Base-by-base conservation (phyloP, 2,797 vertebrate species). In the Centropyge bicolor region DNA sequence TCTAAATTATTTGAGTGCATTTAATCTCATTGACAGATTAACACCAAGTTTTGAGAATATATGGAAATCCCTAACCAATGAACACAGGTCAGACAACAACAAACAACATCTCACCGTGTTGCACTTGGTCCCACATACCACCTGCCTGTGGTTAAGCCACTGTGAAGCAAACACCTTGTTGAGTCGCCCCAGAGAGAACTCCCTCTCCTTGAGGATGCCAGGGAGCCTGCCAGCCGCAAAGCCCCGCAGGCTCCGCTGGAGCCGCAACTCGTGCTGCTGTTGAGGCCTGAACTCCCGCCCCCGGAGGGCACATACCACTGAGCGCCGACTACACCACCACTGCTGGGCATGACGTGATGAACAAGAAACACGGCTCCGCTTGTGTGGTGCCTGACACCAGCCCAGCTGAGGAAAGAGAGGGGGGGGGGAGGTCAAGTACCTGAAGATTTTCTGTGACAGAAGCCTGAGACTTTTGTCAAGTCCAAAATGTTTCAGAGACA, bases 81-180 rank as follows among this genome's bases (percentile, higher is more conserved):
- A 60, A 36, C 20, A 10, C 19, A 81, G 22, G 17, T 38, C 38
- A 68, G 19, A n/a, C 10, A 38, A 45, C 14, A 60, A 61, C n/a
- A n/a, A 68, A 74, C 61, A 40, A 17, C 31, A 46, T 81, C 97
- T 97, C 88, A 99, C 98, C 82, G 97, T 99, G 91, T 99, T 99
- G 93, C 98, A 99, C 90, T 99, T 99, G 84, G 98, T 99, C 87
- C 98, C 97, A 68, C 98, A 99, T 74, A 99, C 98, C 87, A 99
- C 97, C 91, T 99, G 98, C 24, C 97, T 96, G 86, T 99, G 97
- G 93, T 98, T 99, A 85, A 99, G 95, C 98, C 98, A 99, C 89
- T 99, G 98, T 38, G 98, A 99, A 0, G 98, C 98, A 78, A 99
- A 99, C 70, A 99, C 98, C 94, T 99, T 99, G 91, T 99, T 99